These are phyloP conservation scores for Phrynocephalus versicolor DNA, from an alignment of 2,113 vertebrate species.

Conservation along the genomic window DNA sequence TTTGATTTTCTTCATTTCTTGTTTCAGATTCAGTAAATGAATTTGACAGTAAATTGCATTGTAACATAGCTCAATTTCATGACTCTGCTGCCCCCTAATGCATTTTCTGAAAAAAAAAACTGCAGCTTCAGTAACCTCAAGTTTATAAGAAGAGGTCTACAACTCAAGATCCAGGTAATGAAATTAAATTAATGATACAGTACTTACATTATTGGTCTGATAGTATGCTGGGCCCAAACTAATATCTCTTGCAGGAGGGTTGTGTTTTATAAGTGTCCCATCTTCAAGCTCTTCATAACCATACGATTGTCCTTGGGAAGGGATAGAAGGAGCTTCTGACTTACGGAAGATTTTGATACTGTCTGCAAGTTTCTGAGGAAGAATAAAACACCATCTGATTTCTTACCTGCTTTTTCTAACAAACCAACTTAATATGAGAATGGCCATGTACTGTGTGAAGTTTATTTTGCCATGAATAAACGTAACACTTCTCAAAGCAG, in stretches of 20 bases:
- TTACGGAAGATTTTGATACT: constrained; percentile 50
- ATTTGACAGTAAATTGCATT: neutral
- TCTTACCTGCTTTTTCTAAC: neutral
- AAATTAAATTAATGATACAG: constrained; percentile 41
- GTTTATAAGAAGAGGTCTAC: neutral
- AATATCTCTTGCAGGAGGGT: constrained; percentile 67
- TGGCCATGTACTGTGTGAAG: neutral
- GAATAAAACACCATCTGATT: constrained; percentile 9
- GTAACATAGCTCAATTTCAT: neutral
- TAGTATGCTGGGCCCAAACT: constrained; percentile 81
- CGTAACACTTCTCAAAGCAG: neutral
- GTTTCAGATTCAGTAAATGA: neutral
- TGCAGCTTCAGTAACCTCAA: neutral
- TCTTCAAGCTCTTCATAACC: constrained; percentile 77
- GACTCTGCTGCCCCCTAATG: constrained; percentile 62
- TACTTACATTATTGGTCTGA: constrained; percentile 72
- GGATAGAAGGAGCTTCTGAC: constrained; percentile 77
- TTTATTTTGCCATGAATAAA: neutral
- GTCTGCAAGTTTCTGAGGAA: constrained; percentile 58
- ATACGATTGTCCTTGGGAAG: constrained; percentile 73
- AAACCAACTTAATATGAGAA: constrained; percentile 25
- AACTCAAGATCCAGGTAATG: neutral
- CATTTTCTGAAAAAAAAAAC: neutral
- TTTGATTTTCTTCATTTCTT: neutral
- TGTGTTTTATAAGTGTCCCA: constrained; percentile 69